Evolutionary conservation across 2,888 invertebrate species (phyloP), one percentile per base, ranked within the genome.

Genomic region (Rambutsinella grinnellia): DNA sequence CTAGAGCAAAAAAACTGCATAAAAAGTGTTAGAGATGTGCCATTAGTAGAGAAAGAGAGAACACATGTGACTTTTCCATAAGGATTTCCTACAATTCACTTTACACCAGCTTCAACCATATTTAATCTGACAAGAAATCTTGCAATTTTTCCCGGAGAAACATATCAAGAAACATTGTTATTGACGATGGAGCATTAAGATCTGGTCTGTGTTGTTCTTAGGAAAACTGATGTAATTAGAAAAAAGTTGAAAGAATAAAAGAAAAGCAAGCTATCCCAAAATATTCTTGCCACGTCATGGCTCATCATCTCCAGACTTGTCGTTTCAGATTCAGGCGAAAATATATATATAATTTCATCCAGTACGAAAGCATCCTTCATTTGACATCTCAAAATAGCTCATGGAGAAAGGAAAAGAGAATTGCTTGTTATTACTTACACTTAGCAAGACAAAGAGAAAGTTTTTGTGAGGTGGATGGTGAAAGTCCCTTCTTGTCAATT

Each of bases 291-390:
- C 49, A 17, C 61, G 61, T 61, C 61, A 61, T 26, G 15, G 24
- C 61, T 49, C 61, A 61, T 61, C 61, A 61, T 61, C 19, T 26
- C 6, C 61, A 61, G 61, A 47, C 61, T 61, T 36, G 36, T 36
- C 36, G 36, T 36, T 36, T 36, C 36, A 36, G 36, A 36, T 36
- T 36, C 36, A 36, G 6, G 36, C 6, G 13, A 36, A 36, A n/a
- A n/a, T n/a, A n/a, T n/a, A n/a, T n/a, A n/a, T n/a, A 36, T 36
- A 36, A 36, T 36, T 36, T 36, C 36, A 36, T 36, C 36, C 36
- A 36, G 13, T 36, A 13, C 13, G 36, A 8, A 36, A 36, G 5
- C 36, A 36, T 36, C 5, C 13, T 36, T 36, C 36, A 8, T 36
- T 5, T 36, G 36, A 8, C 36, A 36, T 36, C 36, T 13, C 36